Base-by-base conservation (phyloP, 2,113 vertebrate genomes). In the Trichomycterus rosablanca region DNA sequence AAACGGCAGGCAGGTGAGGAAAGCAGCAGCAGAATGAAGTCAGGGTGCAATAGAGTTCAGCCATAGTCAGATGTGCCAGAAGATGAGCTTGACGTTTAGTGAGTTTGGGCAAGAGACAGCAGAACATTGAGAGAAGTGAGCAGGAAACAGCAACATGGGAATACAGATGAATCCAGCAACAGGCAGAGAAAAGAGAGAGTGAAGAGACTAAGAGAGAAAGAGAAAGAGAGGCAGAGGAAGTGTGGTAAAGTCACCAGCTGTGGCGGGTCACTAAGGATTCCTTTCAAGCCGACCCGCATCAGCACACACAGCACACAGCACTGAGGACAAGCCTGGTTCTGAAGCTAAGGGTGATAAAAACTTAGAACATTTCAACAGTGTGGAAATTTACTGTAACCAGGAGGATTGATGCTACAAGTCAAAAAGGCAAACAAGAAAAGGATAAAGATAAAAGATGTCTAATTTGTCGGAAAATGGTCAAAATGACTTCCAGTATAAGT, bases 191-290 rank as follows among this genome's bases (percentile, higher is more conserved):
- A 14, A 71, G 73, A 74, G n/a, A n/a, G n/a, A n/a, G n/a, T n/a
- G n/a, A n/a, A n/a, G n/a, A n/a, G n/a, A n/a, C n/a, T n/a, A n/a
- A n/a, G n/a, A n/a, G n/a, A n/a, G n/a, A n/a, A n/a, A n/a, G n/a
- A n/a, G n/a, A n/a, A n/a, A n/a, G n/a, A n/a, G 72, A 43, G 74
- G 79, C 77, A 82, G 76, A 84, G 83, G 83, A 85, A 87, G 83
- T 78, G 72, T 79, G 82, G 78, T 81, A 66, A 80, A 83, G 83
- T 74, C 82, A 81, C 82, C 87, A 88, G 85, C 87, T 88, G 85
- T 76, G 67, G 71, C 60, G 67, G 80, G 82, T 80, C 72, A 77
- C 73, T 77, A 67, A 78, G 69, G 80, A 82, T 80, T 76, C 78
- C 81, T 87, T 84, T 84, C 80, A 84, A 75, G 51, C 54, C 16